A percentile compares a stretch with the other conserved stretches of the same genome.
Conservation (phyloP, 2,888 invertebrate species). For the Temnothorax unifasciatus region DNA sequence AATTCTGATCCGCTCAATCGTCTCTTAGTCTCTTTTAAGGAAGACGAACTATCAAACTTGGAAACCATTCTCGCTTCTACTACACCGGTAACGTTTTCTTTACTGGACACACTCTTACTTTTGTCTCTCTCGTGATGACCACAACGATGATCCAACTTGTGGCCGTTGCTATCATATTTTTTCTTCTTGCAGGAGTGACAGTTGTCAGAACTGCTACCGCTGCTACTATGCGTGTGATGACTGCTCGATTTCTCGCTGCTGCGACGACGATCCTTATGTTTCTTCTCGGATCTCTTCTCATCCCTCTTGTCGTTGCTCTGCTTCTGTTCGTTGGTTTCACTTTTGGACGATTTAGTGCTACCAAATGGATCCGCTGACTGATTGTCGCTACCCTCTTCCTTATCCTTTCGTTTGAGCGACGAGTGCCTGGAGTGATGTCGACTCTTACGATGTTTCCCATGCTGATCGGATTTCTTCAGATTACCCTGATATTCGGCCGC, state of each 20-base stretch:
- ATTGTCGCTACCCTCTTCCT: slow-evolving; percentile 66
- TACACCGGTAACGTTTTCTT: slow-evolving; percentile 62
- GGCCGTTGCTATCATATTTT: slow-evolving; percentile 73
- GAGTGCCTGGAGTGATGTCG: slow-evolving; percentile 75
- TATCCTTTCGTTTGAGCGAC: slow-evolving; percentile 74
- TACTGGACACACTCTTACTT: slow-evolving; percentile 59
- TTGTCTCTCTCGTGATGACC: slow-evolving; percentile 67
- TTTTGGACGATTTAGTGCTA: slow-evolving; percentile 63
- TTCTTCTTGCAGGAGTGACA: slow-evolving; percentile 76
- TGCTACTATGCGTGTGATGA: slow-evolving; percentile 60
- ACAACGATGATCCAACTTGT: slow-evolving; percentile 73
- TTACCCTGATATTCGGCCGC: slow-evolving; percentile 86
- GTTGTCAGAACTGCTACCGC: slow-evolving; percentile 51
- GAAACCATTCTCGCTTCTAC: slow-evolving; percentile 57
- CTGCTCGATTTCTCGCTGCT: slow-evolving; percentile 77
- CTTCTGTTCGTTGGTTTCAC: slow-evolving; percentile 59
- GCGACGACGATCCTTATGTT: slow-evolving; percentile 80
- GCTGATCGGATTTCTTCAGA: slow-evolving; percentile 84
- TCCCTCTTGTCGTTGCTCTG: slow-evolving; percentile 68
- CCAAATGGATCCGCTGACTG: slow-evolving; percentile 58
- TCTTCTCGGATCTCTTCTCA: slow-evolving; percentile 74
- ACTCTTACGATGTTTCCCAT: slow-evolving; percentile 80
- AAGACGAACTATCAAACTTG: slow-evolving; percentile 59
- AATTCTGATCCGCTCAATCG: slow-evolving; percentile 63
- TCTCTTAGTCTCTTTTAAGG: slow-evolving; percentile 67